Evolutionary conservation across 2,113 vertebrate genomes (phyloP).

Genomic region (Dasyurus viverrinus): DNA sequence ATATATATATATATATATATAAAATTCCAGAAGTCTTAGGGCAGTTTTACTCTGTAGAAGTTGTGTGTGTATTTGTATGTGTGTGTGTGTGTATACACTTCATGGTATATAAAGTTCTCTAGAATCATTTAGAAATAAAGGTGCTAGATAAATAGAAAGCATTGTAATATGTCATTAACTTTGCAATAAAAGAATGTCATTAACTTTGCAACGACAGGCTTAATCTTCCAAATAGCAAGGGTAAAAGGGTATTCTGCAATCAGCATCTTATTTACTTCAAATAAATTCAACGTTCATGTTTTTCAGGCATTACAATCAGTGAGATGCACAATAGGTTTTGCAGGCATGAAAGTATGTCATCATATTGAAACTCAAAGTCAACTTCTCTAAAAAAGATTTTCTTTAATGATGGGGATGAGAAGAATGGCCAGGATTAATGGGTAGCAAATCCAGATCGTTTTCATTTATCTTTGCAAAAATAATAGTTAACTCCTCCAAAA

Average conservation of each 20-base stretch:
- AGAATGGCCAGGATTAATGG: not conserved
- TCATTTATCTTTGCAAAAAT: not conserved
- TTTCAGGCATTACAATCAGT: not conserved
- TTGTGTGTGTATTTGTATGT: not conserved
- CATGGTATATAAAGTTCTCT: slow-evolving; percentile 32
- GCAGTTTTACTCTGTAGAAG: not conserved
- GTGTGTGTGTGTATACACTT: not conserved
- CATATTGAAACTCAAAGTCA: not conserved
- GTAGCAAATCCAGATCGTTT: not conserved
- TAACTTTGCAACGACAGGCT: slow-evolving; percentile 57
- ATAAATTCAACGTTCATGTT: slow-evolving; percentile 38
- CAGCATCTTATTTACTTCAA: slow-evolving; percentile 52
- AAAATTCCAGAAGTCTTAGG: not conserved
- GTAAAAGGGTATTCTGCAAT: not conserved
- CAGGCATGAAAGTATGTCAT: not conserved
- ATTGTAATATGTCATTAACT: slow-evolving; percentile 58
- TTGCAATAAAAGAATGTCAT: slow-evolving; percentile 51
- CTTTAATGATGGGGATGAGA: not conserved
- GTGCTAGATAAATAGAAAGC: slow-evolving; percentile 54
- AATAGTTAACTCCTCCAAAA: not conserved
- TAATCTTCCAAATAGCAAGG: slow-evolving; percentile 50
- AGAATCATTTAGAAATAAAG: slow-evolving; percentile 48
- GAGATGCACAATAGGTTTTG: not conserved
- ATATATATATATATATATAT: not conserved
- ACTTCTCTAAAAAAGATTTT: not conserved